phyloP scores from a whole-genome alignment of 2,113 vertebrate genomes.

The Peucedramus taeniatus region DNA sequence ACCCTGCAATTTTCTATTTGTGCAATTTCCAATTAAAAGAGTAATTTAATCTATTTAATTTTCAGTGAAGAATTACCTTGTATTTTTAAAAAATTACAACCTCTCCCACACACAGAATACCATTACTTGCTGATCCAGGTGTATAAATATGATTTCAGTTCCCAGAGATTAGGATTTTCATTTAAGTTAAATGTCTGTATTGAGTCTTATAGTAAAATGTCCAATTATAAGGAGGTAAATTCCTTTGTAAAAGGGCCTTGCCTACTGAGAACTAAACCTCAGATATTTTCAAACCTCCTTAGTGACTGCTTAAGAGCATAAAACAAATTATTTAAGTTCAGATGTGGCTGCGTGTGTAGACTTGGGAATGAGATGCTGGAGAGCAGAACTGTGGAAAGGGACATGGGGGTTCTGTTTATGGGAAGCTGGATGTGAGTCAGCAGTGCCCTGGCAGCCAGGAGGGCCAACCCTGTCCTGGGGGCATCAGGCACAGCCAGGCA shows the following conservation, averaged over 20 bases:
- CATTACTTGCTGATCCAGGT: not conserved
- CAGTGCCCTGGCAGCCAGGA: not conserved
- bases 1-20: not conserved
- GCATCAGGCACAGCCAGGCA: fast-evolving
- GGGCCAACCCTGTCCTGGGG: not conserved
- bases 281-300: not conserved
- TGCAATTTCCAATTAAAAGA: not conserved
- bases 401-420: fast-evolving
- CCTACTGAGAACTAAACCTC: not conserved
- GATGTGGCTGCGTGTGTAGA: not conserved
- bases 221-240: not conserved
- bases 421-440: fast-evolving
- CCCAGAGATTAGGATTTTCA: not conserved
- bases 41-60: not conserved
- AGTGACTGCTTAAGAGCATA: not conserved
- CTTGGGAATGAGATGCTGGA: not conserved
- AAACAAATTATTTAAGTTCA: not conserved
- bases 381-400: not conserved
- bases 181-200: not conserved
- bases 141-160: not conserved
- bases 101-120: not conserved
- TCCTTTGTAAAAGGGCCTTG: not conserved
- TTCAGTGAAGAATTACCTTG: not conserved
- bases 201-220: not conserved
- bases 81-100: not conserved